These are phyloP conservation scores for Bombus fervidus DNA, from an alignment of 1,140 invertebrate genomes.

Conservation along the genomic window DNA sequence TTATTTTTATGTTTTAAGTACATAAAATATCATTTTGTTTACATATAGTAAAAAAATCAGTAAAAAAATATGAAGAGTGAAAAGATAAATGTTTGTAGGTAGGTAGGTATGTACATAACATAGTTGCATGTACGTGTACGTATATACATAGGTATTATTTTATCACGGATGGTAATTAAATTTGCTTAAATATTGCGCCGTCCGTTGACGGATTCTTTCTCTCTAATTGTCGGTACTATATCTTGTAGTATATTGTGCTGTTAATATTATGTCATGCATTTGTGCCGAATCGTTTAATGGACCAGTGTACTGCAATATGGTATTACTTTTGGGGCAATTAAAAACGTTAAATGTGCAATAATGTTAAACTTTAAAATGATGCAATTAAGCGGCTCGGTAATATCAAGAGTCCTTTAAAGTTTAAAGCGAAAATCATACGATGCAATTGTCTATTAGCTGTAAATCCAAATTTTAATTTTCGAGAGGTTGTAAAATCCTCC, in stretches of 20 bases:
- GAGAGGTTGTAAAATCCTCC: too few relatives aligned
- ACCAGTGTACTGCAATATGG: neutral
- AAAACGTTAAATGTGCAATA: neutral
- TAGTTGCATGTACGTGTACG: too few relatives aligned
- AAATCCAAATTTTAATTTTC: too few relatives aligned
- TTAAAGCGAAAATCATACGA: too few relatives aligned
- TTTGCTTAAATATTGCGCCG: neutral
- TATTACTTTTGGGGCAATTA: neutral
- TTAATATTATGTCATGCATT: neutral
- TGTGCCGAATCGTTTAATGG: neutral
- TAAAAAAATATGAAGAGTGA: neutral
- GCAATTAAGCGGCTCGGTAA: neutral
- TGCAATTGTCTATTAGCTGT: too few relatives aligned
- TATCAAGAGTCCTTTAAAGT: too few relatives aligned
- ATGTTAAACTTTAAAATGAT: neutral
- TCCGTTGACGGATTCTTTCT: neutral
- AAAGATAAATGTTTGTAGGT: neutral
- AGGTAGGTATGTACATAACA: too few relatives aligned
- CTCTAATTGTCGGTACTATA: neutral
- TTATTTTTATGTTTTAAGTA: neutral
- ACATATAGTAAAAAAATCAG: neutral
- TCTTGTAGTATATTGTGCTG: neutral
- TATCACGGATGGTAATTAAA: neutral
- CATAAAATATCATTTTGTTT: neutral
- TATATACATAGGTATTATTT: too few relatives aligned